These are phyloP conservation scores for Turritopsis rubra DNA, from an alignment of 30 jellyfish, hydroid and myxozoan species.

Conservation along the genomic window DNA sequence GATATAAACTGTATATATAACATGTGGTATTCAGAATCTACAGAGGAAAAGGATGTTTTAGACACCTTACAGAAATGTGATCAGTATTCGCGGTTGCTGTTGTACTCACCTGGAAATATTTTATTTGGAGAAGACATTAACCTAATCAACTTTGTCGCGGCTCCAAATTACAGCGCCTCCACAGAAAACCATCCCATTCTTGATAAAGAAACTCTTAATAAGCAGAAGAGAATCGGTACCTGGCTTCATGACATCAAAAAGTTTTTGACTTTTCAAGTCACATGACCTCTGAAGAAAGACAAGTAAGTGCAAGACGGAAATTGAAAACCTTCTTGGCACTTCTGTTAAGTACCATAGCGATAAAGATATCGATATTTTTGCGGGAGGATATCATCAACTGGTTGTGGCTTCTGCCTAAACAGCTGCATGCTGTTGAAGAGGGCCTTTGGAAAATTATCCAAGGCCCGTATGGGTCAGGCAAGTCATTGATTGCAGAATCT, in stretches of 20 bases:
- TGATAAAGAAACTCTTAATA: background rate
- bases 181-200: background rate
- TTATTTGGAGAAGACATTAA: background rate
- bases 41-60: background rate
- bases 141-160: background rate
- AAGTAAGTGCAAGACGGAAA: background rate
- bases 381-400: background rate
- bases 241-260: background rate
- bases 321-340: background rate
- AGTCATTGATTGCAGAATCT: background rate
- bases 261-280: background rate
- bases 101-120: background rate
- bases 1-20: background rate
- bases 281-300: background rate
- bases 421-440: background rate
- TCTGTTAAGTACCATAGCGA: background rate
- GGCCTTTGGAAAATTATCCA: background rate
- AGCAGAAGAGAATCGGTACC: background rate
- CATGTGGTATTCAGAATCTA: background rate
- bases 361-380: background rate
- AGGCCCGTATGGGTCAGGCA: background rate
- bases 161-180: background rate
- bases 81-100: background rate
- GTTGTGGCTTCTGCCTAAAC: background rate
- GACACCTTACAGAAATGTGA: background rate